These are phyloP conservation scores for Xestobium rufovillosum DNA, from an alignment of 2,888 invertebrate species.

Conservation along the genomic window DNA sequence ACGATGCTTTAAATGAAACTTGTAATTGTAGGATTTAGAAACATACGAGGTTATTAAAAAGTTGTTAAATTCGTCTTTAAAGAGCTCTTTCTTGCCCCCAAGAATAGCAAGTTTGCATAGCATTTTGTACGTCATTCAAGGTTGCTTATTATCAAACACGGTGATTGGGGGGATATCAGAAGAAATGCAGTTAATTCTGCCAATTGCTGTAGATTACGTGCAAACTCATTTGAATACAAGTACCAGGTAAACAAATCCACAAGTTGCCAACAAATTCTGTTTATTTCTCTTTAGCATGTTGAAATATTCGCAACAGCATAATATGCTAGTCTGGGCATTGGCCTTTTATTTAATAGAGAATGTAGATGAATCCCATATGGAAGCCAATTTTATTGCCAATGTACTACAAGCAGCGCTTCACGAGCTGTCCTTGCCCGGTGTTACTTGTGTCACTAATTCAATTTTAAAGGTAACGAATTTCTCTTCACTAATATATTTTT, in stretches of 20 bases:
- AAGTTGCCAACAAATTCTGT: no score
- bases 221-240: constrained; percentile 43
- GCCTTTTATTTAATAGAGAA: constrained; percentile 71
- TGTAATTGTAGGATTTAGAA: constrained; percentile 48
- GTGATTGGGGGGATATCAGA: constrained; percentile 44
- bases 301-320: constrained; percentile 52
- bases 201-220: constrained; percentile 48
- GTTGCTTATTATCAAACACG: constrained; percentile 44
- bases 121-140: constrained; percentile 58
- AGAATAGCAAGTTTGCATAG: constrained; percentile 60
- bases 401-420: constrained; percentile 52
- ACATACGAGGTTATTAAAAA: constrained; percentile 54
- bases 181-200: constrained; percentile 46
- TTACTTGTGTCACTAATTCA: constrained; percentile 43
- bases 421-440: constrained; percentile 42
- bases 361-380: constrained; percentile 56
- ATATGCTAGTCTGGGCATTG: constrained; percentile 64
- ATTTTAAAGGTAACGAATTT: constrained; percentile 35
- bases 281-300: constrained; percentile 28
- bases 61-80: constrained; percentile 52
- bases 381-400: constrained; percentile 50
- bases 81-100: constrained; percentile 55
- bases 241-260: constrained; percentile 38
- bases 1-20: no score
- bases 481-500: no score